Percentiles rank a stretch among this genome's conserved stretches.
phyloP scores from a whole-genome alignment of 2,113 vertebrate genomes.

The Syngnathus scovelli region DNA sequence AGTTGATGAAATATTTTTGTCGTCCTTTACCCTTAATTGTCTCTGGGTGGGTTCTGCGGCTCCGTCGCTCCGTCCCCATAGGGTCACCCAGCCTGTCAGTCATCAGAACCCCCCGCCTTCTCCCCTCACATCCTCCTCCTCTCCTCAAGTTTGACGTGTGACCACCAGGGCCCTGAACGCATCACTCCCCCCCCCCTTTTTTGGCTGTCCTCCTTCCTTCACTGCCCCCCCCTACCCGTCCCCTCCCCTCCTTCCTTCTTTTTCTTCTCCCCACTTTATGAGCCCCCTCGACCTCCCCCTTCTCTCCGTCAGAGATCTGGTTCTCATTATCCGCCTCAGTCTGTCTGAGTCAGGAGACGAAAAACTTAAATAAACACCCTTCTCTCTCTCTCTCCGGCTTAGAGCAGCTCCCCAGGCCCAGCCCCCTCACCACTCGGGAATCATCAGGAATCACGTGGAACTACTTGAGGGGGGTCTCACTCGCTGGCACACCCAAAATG shows the following conservation, averaged over 20 bases:
- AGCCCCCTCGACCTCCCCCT: constrained; percentile 18
- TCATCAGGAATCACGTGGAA: constrained; percentile 32
- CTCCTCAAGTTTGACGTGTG: constrained; percentile 41
- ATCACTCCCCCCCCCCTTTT: constrained; percentile 32
- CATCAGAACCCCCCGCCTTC: constrained; percentile 46
- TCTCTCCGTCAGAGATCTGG: constrained; percentile 62
- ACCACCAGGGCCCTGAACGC: constrained; percentile 44
- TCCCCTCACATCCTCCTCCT: constrained; percentile 23
- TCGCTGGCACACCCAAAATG: neutral
- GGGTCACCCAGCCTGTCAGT: constrained; percentile 59
- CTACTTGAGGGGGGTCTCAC: neutral
- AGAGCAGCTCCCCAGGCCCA: constrained; percentile 10
- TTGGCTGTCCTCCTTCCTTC: constrained; percentile 48
- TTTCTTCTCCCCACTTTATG: constrained; percentile 17
- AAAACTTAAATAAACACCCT: constrained; percentile 73
- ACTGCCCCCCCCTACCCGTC: constrained; percentile 32
- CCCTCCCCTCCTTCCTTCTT: constrained; percentile 17
- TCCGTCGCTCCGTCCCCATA: constrained; percentile 60
- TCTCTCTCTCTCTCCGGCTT: constrained; percentile 15
- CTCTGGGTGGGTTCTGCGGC: constrained; percentile 70
- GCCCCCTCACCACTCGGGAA: neutral
- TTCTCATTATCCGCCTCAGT: constrained; percentile 77
- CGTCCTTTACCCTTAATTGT: constrained; percentile 77
- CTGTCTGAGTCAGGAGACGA: constrained; percentile 74
- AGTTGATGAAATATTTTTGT: constrained; percentile 71